Evolutionary conservation across 2,113 vertebrate genomes (phyloP), one percentile per base, ranked within the genome.

Genomic region (Daphoenositta chrysoptera): DNA sequence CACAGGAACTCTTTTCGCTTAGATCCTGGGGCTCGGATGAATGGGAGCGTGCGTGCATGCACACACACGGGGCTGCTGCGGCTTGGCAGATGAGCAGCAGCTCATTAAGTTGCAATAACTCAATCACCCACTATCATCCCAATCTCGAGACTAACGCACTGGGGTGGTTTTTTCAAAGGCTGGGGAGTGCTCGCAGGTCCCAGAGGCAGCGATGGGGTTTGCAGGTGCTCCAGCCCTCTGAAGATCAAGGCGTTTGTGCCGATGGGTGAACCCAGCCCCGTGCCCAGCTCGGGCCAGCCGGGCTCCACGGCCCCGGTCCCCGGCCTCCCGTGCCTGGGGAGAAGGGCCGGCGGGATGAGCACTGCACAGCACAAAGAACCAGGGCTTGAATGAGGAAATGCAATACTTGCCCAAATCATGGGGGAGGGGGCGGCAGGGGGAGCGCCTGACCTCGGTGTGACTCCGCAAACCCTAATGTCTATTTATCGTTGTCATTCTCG

Each of bases 31-130:
- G 69, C 72, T 19, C 72, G 18, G 71, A 28, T 35, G 83, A 50
- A 54, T 4, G 19, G 89, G 56, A 60, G 89, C n/a, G 53, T 79
- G 91, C 75, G 1, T n/a, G 80, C 45, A 3, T 0, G 10, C 92
- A 42, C 87, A 65, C 90, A 88, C 78, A 18, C 57, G 1, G 39
- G 16, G 88, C 7, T 57, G 90, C 92, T 91, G 96, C 10, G 95
- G 95, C 92, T 93, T 89, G 96, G 95, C 96, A 71, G 81, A 79
- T 35, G 93, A 78, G 81, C n/a, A 1, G 87, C 89, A 50, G 1
- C 93, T 94, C 78, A 13, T 91, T 93, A 87, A 75, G 27, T 15
- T 85, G 92, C 95, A 91, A 87, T 95, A 96, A 93, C 90, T 91
- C 90, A 66, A 60, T 91, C 95, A 71, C 51, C 48, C 44, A 0